These are phyloP conservation scores for Thalassarche chlororhynchos DNA, from an alignment of 2,113 vertebrate species.

Conservation along the genomic window DNA sequence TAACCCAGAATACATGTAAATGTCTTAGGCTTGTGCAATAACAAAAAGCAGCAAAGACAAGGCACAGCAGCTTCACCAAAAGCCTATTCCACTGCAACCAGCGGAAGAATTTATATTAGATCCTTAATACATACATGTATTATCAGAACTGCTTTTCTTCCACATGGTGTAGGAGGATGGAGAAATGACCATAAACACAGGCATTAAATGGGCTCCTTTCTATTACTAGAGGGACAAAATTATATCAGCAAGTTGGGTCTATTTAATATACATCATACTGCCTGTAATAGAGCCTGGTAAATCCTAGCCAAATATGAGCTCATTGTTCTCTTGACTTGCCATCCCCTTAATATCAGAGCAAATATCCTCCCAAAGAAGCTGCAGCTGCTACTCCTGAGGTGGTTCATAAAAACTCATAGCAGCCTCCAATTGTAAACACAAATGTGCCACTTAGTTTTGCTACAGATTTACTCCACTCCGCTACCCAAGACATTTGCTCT, in stretches of 20 bases:
- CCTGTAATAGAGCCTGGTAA: conserved; percentile 21
- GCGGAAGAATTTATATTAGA: neutral
- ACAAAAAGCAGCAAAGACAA: neutral
- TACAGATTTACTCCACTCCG: neutral
- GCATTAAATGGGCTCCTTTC: conserved; percentile 29
- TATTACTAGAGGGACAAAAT: conserved; percentile 23
- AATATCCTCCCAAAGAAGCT: conserved; percentile 26
- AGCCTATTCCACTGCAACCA: neutral
- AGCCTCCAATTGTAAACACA: neutral
- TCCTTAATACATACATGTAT: neutral
- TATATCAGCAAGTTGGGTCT: neutral
- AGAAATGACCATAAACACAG: conserved; percentile 14
- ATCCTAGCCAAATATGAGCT: conserved; percentile 12
- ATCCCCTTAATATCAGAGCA: conserved; percentile 18
- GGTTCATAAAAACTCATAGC: neutral
- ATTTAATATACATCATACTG: neutral
- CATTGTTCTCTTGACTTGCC: neutral
- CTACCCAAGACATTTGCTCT: neutral
- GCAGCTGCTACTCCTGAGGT: conserved; percentile 22
- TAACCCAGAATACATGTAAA: neutral
- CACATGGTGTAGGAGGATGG: neutral
- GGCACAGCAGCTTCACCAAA: neutral
- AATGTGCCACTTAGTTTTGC: neutral
- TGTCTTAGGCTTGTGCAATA: neutral
- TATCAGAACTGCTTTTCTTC: neutral